phyloP scores from a whole-genome alignment of 2,113 vertebrate genomes.

The Poecilia latipinna region DNA sequence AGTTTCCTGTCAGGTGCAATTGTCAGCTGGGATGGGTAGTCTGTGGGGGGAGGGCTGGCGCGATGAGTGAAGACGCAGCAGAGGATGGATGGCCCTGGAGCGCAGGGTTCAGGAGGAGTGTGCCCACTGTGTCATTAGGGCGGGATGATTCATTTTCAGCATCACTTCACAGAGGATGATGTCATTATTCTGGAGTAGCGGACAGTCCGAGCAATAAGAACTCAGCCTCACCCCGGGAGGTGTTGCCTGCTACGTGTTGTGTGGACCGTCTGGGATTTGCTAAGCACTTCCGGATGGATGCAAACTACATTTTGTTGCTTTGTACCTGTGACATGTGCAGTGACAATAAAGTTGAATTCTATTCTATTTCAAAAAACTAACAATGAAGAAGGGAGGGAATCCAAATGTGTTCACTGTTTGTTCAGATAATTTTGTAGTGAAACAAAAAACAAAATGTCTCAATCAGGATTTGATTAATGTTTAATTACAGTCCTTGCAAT shows the following conservation, averaged over 20 bases:
- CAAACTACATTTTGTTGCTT: no score
- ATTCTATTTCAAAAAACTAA: not conserved
- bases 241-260: slow-evolving; percentile 30
- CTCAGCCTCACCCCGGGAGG: slow-evolving; percentile 45
- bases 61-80: slow-evolving; percentile 57
- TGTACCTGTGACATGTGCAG: no score
- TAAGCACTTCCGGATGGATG: no score
- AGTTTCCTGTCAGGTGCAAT: slow-evolving; percentile 31
- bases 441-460: not conserved
- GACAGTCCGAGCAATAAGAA: slow-evolving; percentile 50
- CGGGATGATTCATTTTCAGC: slow-evolving; percentile 78
- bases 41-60: not conserved
- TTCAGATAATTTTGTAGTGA: not conserved
- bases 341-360: no score
- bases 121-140: slow-evolving; percentile 45
- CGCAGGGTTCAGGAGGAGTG: slow-evolving; percentile 68
- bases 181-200: slow-evolving; percentile 77
- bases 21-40: slow-evolving; percentile 5
- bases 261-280: slow-evolving; percentile 11
- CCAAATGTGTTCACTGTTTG: not conserved
- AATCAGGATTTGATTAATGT: no score
- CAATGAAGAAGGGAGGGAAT: not conserved
- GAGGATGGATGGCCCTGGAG: slow-evolving; percentile 65
- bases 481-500: no score
- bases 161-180: slow-evolving; percentile 75